A percentile compares a stretch with the other conserved stretches of the same genome.
phyloP scores from a whole-genome alignment of 2,888 invertebrate genomes.

The Philereme transversata region DNA sequence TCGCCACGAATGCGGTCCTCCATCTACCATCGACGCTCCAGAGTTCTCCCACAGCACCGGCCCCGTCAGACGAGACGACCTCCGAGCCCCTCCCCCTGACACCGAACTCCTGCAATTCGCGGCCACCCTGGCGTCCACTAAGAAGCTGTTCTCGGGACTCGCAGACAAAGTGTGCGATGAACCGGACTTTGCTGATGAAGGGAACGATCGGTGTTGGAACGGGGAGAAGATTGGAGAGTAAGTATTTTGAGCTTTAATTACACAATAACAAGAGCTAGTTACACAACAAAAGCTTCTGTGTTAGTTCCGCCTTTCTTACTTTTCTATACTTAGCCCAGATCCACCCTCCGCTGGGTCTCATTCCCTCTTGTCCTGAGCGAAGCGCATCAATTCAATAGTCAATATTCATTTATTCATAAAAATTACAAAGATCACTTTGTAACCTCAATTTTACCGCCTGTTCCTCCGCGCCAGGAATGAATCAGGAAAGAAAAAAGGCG shows the following conservation, averaged over 20 bases:
- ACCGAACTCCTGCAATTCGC: conserved; percentile 86
- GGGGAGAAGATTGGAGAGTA: conserved; percentile 90
- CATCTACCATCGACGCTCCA: conserved; percentile 60
- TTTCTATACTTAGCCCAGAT: no score
- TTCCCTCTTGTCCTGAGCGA: no score
- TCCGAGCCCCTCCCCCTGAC: conserved; percentile 86
- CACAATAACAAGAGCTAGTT: no score
- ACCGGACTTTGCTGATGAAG: conserved; percentile 86
- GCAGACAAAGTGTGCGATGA: conserved; percentile 92
- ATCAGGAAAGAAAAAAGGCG: no score
- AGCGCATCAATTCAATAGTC: no score
- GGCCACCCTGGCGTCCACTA: conserved; percentile 87
- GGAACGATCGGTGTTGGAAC: conserved; percentile 91
- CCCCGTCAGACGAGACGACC: conserved; percentile 62
- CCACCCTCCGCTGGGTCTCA: no score
- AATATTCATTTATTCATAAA: no score
- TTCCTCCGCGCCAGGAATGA: no score
- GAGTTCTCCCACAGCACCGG: conserved; percentile 43
- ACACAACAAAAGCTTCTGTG: no score
- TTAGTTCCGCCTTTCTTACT: no score
- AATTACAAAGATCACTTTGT: no score
- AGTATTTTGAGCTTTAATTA: conserved; percentile 63
- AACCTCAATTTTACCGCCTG: no score
- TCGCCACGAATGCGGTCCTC: conserved; percentile 72
- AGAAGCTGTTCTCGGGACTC: conserved; percentile 92